A percentile compares a stretch with the other conserved stretches of the same genome.
These are phyloP conservation scores for Ostrea edulis DNA, from an alignment of 1,140 invertebrate species.

Conservation along the genomic window DNA sequence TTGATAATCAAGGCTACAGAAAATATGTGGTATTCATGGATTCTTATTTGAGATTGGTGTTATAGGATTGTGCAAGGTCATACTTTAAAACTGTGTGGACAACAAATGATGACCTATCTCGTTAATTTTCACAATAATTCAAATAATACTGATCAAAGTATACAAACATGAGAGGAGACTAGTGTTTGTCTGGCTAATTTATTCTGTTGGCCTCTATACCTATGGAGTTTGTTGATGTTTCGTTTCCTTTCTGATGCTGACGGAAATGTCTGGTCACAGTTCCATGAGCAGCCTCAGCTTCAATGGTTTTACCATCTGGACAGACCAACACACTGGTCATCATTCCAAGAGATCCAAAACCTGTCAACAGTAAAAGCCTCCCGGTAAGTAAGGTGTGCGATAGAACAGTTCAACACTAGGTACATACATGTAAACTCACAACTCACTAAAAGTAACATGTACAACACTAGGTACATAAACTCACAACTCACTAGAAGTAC, in stretches of 20 bases:
- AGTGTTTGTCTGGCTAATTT: too few species aligned
- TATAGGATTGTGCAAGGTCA: too few species aligned
- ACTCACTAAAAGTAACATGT: too few species aligned
- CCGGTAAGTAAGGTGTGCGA: neutral
- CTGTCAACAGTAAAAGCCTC: slow-evolving; percentile 64
- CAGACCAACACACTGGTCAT: slow-evolving; percentile 97
- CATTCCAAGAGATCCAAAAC: slow-evolving; percentile 91
- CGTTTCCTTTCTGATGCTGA: slow-evolving; percentile 95
- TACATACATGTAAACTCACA: neutral
- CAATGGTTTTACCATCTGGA: slow-evolving; percentile 97
- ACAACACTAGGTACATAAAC: neutral
- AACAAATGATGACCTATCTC: too few species aligned
- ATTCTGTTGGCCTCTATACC: slow-evolving; percentile 78
- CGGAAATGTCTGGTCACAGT: slow-evolving; percentile 97
- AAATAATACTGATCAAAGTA: too few species aligned
- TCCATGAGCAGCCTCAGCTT: slow-evolving; percentile 98
- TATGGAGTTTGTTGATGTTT: slow-evolving; percentile 98
- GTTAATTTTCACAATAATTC: too few species aligned
- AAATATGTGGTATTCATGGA: too few species aligned
- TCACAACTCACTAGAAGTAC: too few species aligned
- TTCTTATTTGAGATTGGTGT: too few species aligned
- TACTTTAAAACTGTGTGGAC: too few species aligned
- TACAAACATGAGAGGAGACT: too few species aligned
- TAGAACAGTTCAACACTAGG: neutral
- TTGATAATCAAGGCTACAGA: too few species aligned